These are phyloP conservation scores for Loxodonta africana DNA, from an alignment of 2,113 vertebrate genomes.

Conservation along the genomic window DNA sequence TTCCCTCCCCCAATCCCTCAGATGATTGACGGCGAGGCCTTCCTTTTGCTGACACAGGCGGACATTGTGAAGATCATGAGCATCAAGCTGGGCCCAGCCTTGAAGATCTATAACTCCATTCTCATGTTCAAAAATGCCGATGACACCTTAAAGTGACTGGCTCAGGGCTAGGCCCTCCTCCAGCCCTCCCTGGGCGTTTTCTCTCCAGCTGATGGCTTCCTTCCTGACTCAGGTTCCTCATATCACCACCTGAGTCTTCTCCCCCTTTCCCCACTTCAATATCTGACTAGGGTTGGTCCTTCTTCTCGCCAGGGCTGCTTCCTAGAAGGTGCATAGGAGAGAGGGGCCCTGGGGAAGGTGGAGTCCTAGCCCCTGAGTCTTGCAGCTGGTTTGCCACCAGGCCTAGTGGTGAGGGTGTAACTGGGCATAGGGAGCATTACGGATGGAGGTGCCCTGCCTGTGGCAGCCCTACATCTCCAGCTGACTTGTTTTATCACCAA, in stretches of 20 bases:
- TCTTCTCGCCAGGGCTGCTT: neutral
- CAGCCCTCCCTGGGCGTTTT: neutral
- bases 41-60: slow-evolving; percentile 97
- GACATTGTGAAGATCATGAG: slow-evolving; percentile 99
- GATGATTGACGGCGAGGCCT: slow-evolving; percentile 98
- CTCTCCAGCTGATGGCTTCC: slow-evolving; percentile 49
- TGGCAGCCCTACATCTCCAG: neutral
- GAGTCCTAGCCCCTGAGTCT: neutral
- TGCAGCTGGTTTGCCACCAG: neutral
- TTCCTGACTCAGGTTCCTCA: slow-evolving; percentile 14
- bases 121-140: slow-evolving; percentile 99
- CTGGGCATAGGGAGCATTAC: neutral
- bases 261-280: slow-evolving; percentile 19
- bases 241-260: neutral
- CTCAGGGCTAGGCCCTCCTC: slow-evolving; percentile 37
- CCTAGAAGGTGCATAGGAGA: neutral
- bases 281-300: slow-evolving; percentile 51
- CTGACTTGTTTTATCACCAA: neutral
- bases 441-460: neutral
- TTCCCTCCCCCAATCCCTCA: slow-evolving; percentile 80
- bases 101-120: slow-evolving; percentile 99
- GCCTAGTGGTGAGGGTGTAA: neutral
- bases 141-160: slow-evolving; percentile 95
- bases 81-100: slow-evolving; percentile 97
- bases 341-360: neutral